Evolutionary conservation across 2,113 vertebrate genomes (phyloP).

Genomic region (Erpornis zantholeuca): DNA sequence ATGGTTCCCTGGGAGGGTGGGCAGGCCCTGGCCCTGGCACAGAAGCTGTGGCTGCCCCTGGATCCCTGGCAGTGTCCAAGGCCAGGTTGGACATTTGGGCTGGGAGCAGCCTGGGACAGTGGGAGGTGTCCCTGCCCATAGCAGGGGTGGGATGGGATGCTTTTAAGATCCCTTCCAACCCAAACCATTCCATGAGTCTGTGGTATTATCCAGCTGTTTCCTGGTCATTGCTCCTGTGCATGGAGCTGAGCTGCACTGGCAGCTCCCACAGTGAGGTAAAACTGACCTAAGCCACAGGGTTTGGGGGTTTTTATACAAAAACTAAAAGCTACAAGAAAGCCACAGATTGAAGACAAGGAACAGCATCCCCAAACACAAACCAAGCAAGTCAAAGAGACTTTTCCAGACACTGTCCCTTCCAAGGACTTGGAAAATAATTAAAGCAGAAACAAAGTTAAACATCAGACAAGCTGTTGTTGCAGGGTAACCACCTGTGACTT

Average conservation of each 20-base stretch:
- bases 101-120: background rate
- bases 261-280: background rate
- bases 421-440: background rate
- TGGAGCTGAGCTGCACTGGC: background rate
- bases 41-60: background rate
- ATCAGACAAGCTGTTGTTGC: background rate
- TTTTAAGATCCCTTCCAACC: fast-evolving
- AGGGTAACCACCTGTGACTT: background rate
- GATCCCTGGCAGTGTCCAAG: background rate
- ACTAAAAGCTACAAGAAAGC: background rate
- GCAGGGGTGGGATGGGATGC: too few species aligned
- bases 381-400: background rate
- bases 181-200: background rate
- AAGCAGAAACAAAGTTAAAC: background rate
- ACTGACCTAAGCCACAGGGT: background rate
- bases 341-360: background rate
- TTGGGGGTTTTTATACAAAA: background rate
- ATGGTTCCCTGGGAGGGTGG: background rate
- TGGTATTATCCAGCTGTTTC: background rate
- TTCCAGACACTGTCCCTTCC: background rate
- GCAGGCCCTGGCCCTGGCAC: background rate
- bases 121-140: background rate
- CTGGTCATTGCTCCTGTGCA: background rate
- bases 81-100: fast-evolving
- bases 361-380: background rate